A percentile compares a stretch with the other conserved stretches of the same genome.
phyloP scores from a whole-genome alignment of 35 echinoderm and acorn worm species.

The Ophioderma brevispina region DNA sequence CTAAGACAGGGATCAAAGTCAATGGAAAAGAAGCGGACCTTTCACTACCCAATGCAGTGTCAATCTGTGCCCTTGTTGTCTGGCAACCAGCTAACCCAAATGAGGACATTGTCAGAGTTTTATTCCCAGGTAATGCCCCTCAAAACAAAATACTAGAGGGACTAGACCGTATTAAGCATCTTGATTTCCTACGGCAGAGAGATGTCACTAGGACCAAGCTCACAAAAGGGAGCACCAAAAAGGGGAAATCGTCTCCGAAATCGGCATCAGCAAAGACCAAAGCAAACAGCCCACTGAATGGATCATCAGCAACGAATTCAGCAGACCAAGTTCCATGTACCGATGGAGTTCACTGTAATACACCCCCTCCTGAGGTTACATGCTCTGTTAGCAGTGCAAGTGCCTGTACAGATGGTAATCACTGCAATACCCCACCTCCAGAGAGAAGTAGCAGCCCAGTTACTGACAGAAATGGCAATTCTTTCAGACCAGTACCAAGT shows the following conservation, averaged over 20 bases:
- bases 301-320: slow-evolving; percentile 29
- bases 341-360: slow-evolving; percentile 72
- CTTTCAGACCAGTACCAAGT: background rate
- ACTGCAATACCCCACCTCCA: slow-evolving; percentile 68
- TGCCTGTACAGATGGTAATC: slow-evolving; percentile 31
- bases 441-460: background rate
- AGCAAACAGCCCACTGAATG: slow-evolving; percentile 75
- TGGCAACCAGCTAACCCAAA: slow-evolving; percentile 92
- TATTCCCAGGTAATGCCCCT: slow-evolving; percentile 97
- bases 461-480: background rate
- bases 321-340: slow-evolving; percentile 15
- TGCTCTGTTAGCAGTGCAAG: background rate
- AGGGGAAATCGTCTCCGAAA: slow-evolving; percentile 30
- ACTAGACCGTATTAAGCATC: slow-evolving; percentile 87
- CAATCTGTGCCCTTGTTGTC: slow-evolving; percentile 95
- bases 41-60: slow-evolving; percentile 75
- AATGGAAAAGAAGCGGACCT: slow-evolving; percentile 92
- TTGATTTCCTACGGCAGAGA: slow-evolving; percentile 82
- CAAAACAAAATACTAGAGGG: slow-evolving; percentile 95
- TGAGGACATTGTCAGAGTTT: slow-evolving; percentile 89
- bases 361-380: slow-evolving; percentile 68
- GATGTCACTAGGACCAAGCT: slow-evolving; percentile 66
- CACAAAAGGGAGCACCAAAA: slow-evolving; percentile 39
- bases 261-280: slow-evolving; percentile 37
- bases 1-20: slow-evolving; percentile 93